Base-by-base conservation (phyloP, 2,797 vertebrate species). In the Micropoecilia bifurca region DNA sequence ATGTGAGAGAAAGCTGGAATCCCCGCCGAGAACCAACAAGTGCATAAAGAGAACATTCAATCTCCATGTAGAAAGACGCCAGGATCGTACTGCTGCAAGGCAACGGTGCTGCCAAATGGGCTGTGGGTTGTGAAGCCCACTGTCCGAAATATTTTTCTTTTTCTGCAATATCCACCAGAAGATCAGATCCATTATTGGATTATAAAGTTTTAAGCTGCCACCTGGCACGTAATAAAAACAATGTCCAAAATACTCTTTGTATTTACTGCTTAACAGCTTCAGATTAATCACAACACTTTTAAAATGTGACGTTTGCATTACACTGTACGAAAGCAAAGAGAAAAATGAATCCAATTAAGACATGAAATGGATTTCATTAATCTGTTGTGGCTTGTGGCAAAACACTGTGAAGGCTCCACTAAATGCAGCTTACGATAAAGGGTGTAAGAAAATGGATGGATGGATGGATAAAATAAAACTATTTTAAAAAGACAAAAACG, bases 281-380 rank as follows among this genome's bases (percentile, higher is more conserved):
- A 77, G 80, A 84, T 85, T 85, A 76, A 77, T 87, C 16, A 57
- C 50, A 80, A 73, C 4, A 1, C 46, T 83, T 36, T 83, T 80
- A 6, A 68, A 78, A 81, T 87, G 83, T 78, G 75, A 90, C 84
- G 91, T 93, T 94, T 86, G 75, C 85, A 78, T 86, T 88, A 73
- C 75, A 74, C 81, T 83, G 50, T 78, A 85, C 79, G 74, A 53
- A 78, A 47, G 66, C 79, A 87, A 80, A 83, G 81, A 90, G 79
- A 80, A 82, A 84, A 80, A 86, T 83, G 18, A 39, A 91, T 87
- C 90, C 91, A 93, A 94, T 94, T 93, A 91, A 79, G 80, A 90
- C 87, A 90, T 87, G 13, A 92, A 93, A 93, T 90, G 73, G 87
- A 90, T 89, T 87, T 87, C 90, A 92, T 94, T 91, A 85, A 92